phyloP scores from a whole-genome alignment of 1,140 invertebrate genomes.

The Danaus melanippus region DNA sequence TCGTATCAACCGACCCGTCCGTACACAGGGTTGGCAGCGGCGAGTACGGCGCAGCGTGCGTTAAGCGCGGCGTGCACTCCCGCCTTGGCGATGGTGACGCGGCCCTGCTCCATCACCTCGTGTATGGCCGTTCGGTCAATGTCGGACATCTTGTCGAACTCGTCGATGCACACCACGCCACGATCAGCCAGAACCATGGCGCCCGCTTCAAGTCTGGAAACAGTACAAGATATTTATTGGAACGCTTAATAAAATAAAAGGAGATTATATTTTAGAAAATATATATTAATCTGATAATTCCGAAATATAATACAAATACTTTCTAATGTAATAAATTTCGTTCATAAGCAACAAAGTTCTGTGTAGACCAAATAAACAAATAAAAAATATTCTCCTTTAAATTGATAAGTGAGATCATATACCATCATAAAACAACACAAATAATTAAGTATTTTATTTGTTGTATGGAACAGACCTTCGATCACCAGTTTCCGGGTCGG shows the following conservation, averaged over 20 bases:
- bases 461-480: conserved; percentile 63
- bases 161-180: conserved; percentile 99
- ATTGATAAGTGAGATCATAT: no score
- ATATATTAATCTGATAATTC: no score
- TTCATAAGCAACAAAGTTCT: no score
- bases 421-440: no score
- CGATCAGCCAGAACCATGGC: conserved; percentile 99
- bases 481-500: conserved; percentile 94
- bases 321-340: no score
- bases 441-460: neutral
- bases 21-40: conserved; percentile 99
- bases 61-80: conserved; percentile 99
- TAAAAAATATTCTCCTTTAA: no score
- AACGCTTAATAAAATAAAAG: neutral
- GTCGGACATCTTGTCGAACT: conserved; percentile 99
- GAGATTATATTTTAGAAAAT: no score
- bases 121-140: conserved; percentile 99
- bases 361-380: no score
- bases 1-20: conserved; percentile 80
- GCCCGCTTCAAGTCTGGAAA: conserved; percentile 91
- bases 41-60: conserved; percentile 97
- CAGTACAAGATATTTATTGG: conserved; percentile 1
- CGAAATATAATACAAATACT: no score
- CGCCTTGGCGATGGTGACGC: conserved; percentile 98
- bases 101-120: conserved; percentile 96